phyloP scores from a whole-genome alignment of 1,140 invertebrate genomes.

The Radopholus similis region DNA sequence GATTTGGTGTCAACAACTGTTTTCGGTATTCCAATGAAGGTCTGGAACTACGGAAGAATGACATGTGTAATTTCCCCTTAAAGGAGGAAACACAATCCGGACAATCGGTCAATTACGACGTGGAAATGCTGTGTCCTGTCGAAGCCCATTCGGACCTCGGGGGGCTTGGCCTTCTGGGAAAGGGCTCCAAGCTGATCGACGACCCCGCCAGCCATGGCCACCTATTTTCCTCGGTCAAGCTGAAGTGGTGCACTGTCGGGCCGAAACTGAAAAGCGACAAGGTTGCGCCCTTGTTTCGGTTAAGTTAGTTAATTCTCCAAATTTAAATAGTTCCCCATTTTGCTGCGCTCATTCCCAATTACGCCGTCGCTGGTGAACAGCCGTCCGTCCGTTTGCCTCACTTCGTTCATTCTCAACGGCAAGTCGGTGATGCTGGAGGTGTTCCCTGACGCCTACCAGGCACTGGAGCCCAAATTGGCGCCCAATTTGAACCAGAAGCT shows the following conservation, averaged over 20 bases:
- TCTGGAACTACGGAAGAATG: not conserved
- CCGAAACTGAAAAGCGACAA: constrained; percentile 41
- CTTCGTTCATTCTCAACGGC: constrained; percentile 35
- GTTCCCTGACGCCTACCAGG: not conserved
- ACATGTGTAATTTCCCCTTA: constrained; percentile 8
- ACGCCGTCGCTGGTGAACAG: constrained; percentile 44
- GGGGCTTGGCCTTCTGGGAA: constrained; percentile 17
- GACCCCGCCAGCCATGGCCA: not conserved
- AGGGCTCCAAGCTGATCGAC: constrained; percentile 17
- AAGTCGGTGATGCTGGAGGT: constrained; percentile 48
- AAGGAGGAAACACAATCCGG: constrained; percentile 40
- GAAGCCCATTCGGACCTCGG: constrained; percentile 25
- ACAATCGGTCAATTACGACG: constrained; percentile 49
- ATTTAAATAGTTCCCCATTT: constrained; percentile 39
- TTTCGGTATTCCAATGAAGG: constrained; percentile 51
- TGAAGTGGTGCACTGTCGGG: constrained; percentile 39
- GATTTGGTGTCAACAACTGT: constrained; percentile 48
- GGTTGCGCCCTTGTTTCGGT: not conserved
- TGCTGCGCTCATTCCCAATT: constrained; percentile 28
- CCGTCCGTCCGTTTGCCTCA: constrained; percentile 46
- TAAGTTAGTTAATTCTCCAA: too few species aligned
- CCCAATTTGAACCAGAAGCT: constrained; percentile 43
- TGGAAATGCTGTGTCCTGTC: constrained; percentile 39
- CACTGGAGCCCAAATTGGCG: not conserved
- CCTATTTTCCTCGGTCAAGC: constrained; percentile 23